A percentile compares a stretch with the other conserved stretches of the same genome.
Evolutionary conservation across 2,113 vertebrate genomes (phyloP).

Genomic region (Oncorhynchus kisutch): DNA sequence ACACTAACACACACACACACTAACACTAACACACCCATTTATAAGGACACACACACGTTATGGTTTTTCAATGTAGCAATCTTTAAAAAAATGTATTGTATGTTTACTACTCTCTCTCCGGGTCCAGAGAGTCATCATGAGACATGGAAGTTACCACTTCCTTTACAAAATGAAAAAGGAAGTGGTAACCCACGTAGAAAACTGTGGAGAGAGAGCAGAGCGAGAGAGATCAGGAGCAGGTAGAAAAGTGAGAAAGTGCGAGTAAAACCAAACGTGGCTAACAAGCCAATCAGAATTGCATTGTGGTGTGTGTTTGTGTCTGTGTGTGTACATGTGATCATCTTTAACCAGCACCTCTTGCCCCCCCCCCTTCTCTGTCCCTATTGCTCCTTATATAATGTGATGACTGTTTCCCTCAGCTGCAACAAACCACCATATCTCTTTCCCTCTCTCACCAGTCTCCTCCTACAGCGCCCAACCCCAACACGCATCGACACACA

Average conservation of each 20-base stretch:
- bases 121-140: neutral
- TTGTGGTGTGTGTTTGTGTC: neutral
- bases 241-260: neutral
- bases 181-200: neutral
- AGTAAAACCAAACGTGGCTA: neutral
- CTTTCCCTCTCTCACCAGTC: neutral
- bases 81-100: too few species aligned
- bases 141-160: slow-evolving; percentile 18
- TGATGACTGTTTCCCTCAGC: slow-evolving; percentile 26
- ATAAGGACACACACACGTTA: neutral
- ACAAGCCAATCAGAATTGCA: slow-evolving; percentile 12
- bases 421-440: slow-evolving; percentile 15
- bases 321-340: slow-evolving; percentile 3
- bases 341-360: slow-evolving; percentile 7
- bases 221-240: neutral
- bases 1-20: neutral
- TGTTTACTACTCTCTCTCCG: neutral
- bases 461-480: slow-evolving; percentile 3
- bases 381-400: slow-evolving; percentile 33
- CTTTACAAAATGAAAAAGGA: slow-evolving; percentile 10
- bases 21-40: neutral
- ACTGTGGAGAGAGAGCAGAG: neutral
- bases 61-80: neutral
- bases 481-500: slow-evolving; percentile 14
- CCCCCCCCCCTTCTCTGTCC: neutral